A percentile compares a stretch with the other conserved stretches of the same genome.
phyloP scores from a whole-genome alignment of 2,888 invertebrate genomes.

The Troglohyphantes excavatus region DNA sequence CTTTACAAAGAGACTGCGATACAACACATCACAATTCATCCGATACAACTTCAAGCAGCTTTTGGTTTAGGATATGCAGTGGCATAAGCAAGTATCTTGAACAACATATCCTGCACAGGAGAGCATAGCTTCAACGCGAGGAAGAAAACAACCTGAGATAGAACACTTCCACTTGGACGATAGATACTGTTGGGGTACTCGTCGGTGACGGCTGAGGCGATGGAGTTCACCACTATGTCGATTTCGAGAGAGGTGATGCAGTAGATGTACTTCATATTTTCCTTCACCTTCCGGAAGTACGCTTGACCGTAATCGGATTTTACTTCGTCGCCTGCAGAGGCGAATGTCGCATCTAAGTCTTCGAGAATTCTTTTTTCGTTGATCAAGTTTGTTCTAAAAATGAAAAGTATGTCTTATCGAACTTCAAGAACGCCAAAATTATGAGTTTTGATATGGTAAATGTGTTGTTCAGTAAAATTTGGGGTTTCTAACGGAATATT shows the following conservation, averaged over 20 bases:
- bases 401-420: too few relatives aligned
- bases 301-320: not conserved
- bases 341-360: not conserved
- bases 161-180: not conserved
- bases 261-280: not conserved
- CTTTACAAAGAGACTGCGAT: too few relatives aligned
- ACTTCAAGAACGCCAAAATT: too few relatives aligned
- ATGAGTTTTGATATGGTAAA: too few relatives aligned
- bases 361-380: not conserved
- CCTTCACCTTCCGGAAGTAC: not conserved
- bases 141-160: not conserved
- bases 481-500: too few relatives aligned
- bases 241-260: not conserved
- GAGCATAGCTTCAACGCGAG: not conserved
- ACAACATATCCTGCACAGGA: not conserved
- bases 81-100: not conserved
- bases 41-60: not conserved
- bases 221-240: not conserved
- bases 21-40: too few relatives aligned
- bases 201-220: not conserved
- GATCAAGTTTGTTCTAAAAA: not conserved
- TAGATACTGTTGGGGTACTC: not conserved
- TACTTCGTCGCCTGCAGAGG: not conserved
- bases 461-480: too few relatives aligned
- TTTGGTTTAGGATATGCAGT: not conserved